phyloP scores from a whole-genome alignment of 2,888 invertebrate species.

The Himalopsyche anomala region DNA sequence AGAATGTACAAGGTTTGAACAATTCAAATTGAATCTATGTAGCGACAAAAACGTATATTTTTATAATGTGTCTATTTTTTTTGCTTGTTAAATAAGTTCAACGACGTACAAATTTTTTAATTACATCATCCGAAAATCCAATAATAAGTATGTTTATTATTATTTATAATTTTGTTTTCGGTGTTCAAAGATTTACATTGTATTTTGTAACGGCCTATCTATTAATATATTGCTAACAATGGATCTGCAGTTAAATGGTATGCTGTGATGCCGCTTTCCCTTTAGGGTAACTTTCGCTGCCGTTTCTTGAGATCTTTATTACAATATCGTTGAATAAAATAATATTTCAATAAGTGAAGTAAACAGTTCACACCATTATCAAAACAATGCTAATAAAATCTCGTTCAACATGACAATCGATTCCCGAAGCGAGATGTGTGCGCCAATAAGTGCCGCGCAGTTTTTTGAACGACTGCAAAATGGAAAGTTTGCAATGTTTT shows the following conservation, averaged over 20 bases:
- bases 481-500: neutral
- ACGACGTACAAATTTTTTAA: too few species aligned
- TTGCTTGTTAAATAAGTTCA: too few species aligned
- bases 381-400: conserved; percentile 2
- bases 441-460: neutral
- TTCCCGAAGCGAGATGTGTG: neutral
- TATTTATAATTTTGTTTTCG: too few species aligned
- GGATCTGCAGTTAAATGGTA: neutral
- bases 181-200: too few species aligned
- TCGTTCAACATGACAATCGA: neutral
- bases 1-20: too few species aligned
- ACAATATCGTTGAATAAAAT: neutral
- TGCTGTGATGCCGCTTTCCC: neutral
- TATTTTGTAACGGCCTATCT: too few species aligned
- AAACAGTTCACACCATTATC: neutral
- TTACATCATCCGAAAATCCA: too few species aligned
- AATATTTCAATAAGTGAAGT: neutral
- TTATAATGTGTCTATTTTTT: too few species aligned
- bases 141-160: too few species aligned
- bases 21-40: too few species aligned
- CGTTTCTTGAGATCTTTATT: neutral
- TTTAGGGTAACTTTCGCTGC: conserved; percentile 3
- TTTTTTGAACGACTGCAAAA: neutral
- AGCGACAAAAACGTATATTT: too few species aligned
- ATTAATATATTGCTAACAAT: too few species aligned